Evolutionary conservation across 2,113 vertebrate genomes (phyloP).

Genomic region (Muntiacus muntjak): DNA sequence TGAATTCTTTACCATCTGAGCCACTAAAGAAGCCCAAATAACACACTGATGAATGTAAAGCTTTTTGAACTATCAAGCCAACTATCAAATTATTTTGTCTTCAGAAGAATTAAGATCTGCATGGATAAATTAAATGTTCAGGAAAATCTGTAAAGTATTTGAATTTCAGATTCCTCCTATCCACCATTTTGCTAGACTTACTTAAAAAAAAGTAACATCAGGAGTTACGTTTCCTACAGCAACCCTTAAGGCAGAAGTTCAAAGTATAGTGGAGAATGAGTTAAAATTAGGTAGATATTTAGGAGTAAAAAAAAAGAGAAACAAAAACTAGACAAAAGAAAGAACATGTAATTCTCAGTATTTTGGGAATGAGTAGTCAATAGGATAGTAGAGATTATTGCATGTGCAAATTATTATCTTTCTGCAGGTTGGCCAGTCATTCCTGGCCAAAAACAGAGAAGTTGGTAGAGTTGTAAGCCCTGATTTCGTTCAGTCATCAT

Average conservation of each 20-base stretch:
- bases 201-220: background rate
- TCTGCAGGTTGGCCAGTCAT: background rate
- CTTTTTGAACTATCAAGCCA: background rate
- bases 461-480: background rate
- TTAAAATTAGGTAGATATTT: background rate
- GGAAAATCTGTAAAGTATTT: background rate
- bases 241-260: background rate
- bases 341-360: background rate
- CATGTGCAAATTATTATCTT: background rate
- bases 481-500: background rate
- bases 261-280: background rate
- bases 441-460: background rate
- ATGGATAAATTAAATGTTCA: background rate
- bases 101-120: background rate
- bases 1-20: background rate
- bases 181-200: constrained; percentile 22
- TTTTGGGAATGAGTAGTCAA: background rate
- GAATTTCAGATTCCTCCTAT: background rate
- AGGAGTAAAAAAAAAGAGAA: constrained; percentile 34
- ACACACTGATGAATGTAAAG: background rate
- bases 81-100: background rate
- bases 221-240: background rate
- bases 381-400: background rate
- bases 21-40: background rate
- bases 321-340: background rate